phyloP scores from a whole-genome alignment of 2,797 vertebrate species.

The Anguilla anguilla region DNA sequence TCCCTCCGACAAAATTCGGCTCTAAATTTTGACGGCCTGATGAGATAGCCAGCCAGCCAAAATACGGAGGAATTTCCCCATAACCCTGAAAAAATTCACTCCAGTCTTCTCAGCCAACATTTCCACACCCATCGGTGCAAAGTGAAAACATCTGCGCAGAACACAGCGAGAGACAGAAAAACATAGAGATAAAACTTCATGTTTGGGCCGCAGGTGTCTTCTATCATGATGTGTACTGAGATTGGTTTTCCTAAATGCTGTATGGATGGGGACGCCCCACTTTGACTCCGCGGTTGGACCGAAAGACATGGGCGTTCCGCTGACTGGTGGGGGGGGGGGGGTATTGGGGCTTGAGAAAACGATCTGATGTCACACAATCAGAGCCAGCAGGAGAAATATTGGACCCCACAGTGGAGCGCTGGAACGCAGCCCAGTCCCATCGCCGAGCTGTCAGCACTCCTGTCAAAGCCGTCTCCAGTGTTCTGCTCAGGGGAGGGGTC shows the following conservation, averaged over 20 bases:
- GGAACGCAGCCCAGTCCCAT: background rate
- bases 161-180: background rate
- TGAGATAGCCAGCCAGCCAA: background rate
- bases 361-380: background rate
- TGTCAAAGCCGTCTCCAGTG: slow-evolving; percentile 5
- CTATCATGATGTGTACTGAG: background rate
- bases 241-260: background rate
- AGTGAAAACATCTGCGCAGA: background rate
- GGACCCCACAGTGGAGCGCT: background rate
- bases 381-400: background rate
- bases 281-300: background rate
- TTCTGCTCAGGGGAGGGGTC: background rate
- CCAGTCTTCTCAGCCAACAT: background rate
- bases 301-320: background rate
- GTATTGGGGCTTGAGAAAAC: background rate
- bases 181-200: background rate
- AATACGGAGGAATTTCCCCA: background rate
- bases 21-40: background rate
- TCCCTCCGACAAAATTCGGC: slow-evolving; percentile 1
- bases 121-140: background rate
- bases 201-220: background rate
- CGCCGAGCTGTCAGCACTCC: background rate
- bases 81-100: slow-evolving; percentile 1
- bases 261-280: background rate
- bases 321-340: background rate